Percentiles rank a stretch among this genome's conserved stretches.
Evolutionary conservation across 2,888 invertebrate species (phyloP).

Genomic region (Serripes groenlandicus): DNA sequence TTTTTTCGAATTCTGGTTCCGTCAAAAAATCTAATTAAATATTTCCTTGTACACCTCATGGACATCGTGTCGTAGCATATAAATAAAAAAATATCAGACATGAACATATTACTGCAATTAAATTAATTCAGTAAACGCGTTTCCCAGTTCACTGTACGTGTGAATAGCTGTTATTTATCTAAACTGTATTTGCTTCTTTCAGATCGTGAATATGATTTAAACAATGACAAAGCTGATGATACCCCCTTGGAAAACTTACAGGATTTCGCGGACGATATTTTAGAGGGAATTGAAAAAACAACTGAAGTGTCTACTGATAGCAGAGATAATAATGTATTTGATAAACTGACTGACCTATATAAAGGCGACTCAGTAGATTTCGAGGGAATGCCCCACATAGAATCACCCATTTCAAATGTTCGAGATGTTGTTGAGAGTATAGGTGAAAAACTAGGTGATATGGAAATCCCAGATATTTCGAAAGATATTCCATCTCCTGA

Average conservation of each 20-base stretch:
- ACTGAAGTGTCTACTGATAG: too few species aligned
- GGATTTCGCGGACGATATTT: neutral
- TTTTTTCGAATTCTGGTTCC: too few species aligned
- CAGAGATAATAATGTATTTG: neutral
- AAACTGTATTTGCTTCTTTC: neutral
- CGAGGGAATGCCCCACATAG: neutral
- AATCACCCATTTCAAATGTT: neutral
- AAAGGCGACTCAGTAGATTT: neutral
- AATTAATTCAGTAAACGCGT: too few species aligned
- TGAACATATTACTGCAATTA: too few species aligned
- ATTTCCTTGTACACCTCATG: too few species aligned
- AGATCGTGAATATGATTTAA: neutral
- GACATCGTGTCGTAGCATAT: too few species aligned
- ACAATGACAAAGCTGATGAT: neutral
- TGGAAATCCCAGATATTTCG: neutral
- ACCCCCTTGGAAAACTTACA: conserved; percentile 6
- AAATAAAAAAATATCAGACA: too few species aligned
- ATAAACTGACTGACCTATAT: neutral
- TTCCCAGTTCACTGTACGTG: too few species aligned
- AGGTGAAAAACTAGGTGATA: neutral
- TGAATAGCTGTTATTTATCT: too few species aligned
- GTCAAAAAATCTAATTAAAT: too few species aligned
- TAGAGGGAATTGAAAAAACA: neutral
- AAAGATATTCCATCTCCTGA: neutral
- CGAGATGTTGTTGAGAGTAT: neutral